phyloP scores from a whole-genome alignment of 1,140 invertebrate species.

The Megathymus violae region DNA sequence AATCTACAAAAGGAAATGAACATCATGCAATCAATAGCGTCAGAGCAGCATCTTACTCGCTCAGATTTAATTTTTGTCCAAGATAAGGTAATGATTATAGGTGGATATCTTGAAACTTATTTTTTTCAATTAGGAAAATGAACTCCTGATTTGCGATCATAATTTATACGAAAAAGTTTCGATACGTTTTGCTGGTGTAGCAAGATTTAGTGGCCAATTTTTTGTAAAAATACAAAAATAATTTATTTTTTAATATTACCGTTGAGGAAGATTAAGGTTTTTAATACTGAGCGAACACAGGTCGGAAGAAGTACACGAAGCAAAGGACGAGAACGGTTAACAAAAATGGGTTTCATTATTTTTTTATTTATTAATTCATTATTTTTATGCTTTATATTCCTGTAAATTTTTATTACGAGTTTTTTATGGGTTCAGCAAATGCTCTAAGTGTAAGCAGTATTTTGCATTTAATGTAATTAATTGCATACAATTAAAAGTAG shows the following conservation, averaged over 20 bases:
- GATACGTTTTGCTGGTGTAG: conserved; percentile 1
- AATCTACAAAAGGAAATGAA: conserved; percentile 86
- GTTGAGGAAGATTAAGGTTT: not conserved
- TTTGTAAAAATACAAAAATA: not conserved
- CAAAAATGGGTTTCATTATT: too few relatives aligned
- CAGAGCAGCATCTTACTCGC: conserved; percentile 87
- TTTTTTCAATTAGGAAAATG: conserved; percentile 3
- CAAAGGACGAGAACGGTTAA: too few relatives aligned
- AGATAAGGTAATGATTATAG: conserved; percentile 82
- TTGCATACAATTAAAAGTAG: too few relatives aligned
- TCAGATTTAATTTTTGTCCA: conserved; percentile 87
- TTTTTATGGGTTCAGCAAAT: too few relatives aligned
- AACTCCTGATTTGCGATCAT: conserved; percentile 23
- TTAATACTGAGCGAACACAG: too few relatives aligned
- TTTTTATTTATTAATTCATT: too few relatives aligned
- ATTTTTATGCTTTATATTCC: too few relatives aligned
- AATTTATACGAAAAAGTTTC: conserved; percentile 24
- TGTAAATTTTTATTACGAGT: too few relatives aligned
- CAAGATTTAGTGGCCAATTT: conserved; percentile 6
- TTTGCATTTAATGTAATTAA: too few relatives aligned
- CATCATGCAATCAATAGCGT: conserved; percentile 88
- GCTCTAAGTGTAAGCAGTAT: too few relatives aligned
- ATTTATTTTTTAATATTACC: not conserved
- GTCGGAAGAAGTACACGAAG: too few relatives aligned
- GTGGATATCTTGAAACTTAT: conserved; percentile 3